phyloP scores from a whole-genome alignment of 2,797 vertebrate genomes.

The Menidia menidia region DNA sequence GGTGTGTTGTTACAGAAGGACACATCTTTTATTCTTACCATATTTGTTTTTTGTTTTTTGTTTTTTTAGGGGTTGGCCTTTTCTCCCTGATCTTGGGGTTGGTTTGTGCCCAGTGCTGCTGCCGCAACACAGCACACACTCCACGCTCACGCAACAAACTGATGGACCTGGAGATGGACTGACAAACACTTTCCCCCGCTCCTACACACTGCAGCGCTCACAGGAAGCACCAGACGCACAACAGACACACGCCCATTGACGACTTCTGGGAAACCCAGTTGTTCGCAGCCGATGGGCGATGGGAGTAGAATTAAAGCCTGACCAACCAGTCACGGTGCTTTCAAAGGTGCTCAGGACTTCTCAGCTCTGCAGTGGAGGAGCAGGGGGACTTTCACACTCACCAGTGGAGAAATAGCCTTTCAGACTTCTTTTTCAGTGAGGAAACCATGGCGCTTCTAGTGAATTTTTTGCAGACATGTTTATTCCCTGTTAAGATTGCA shows the following conservation, averaged over 20 bases:
- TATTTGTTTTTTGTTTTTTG: not conserved
- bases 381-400: slow-evolving; percentile 41
- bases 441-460: slow-evolving; percentile 53
- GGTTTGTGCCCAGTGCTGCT: slow-evolving; percentile 92
- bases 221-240: slow-evolving; percentile 59
- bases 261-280: slow-evolving; percentile 75
- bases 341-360: slow-evolving; percentile 39
- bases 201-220: slow-evolving; percentile 60
- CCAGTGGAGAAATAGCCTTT: slow-evolving; percentile 46
- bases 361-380: slow-evolving; percentile 60
- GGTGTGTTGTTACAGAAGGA: no score
- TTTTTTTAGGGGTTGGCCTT: slow-evolving; percentile 83
- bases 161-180: slow-evolving; percentile 96
- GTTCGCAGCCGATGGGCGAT: slow-evolving; percentile 61
- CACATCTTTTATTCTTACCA: no score
- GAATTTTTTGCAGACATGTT: slow-evolving; percentile 36
- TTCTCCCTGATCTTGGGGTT: slow-evolving; percentile 93
- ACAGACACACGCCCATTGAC: slow-evolving; percentile 57
- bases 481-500: slow-evolving; percentile 8
- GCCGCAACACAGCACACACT: slow-evolving; percentile 80
- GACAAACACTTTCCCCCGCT: slow-evolving; percentile 76
- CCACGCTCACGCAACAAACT: slow-evolving; percentile 89
- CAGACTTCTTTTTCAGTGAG: slow-evolving; percentile 47
- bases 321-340: slow-evolving; percentile 23
- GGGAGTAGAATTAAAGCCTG: slow-evolving; percentile 53